A percentile compares a stretch with the other conserved stretches of the same genome.
phyloP scores from a whole-genome alignment of 2,888 invertebrate species.

The Endotricha flammealis region DNA sequence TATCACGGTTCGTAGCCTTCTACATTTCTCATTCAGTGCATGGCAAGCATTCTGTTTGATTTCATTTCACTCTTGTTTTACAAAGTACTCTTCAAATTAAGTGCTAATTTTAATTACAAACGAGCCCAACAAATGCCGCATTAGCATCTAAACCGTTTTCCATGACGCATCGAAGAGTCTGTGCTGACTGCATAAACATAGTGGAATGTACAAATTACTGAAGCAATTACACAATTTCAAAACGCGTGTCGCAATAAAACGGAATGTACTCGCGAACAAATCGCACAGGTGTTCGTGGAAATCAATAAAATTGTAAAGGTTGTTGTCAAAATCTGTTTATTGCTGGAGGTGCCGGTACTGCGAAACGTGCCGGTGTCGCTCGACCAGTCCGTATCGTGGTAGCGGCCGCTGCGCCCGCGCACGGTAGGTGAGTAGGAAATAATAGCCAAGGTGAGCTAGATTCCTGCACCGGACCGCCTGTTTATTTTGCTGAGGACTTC shows the following conservation, averaged over 20 bases:
- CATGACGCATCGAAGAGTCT: too few species aligned
- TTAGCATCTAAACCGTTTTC: not conserved
- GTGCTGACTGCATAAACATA: not conserved
- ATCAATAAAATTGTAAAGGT: not conserved
- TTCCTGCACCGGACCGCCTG: conserved; percentile 43
- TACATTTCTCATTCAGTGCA: not conserved
- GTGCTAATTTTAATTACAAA: not conserved
- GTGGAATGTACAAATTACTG: not conserved
- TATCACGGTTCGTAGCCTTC: conserved; percentile 63
- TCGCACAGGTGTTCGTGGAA: not conserved
- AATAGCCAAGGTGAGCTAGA: conserved; percentile 67
- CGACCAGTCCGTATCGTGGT: conserved; percentile 11
- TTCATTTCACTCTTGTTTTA: not conserved
- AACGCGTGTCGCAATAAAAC: not conserved
- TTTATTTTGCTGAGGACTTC: conserved; percentile 46
- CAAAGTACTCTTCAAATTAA: not conserved
- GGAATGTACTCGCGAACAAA: not conserved
- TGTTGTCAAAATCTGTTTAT: not conserved
- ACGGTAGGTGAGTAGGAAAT: conserved; percentile 65
- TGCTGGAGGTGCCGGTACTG: not conserved
- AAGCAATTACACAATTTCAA: not conserved
- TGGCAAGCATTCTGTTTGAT: not conserved
- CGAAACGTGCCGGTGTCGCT: conserved; percentile 6
- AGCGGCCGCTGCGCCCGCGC: conserved; percentile 29
- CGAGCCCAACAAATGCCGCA: not conserved